Conservation (phyloP, 2,113 vertebrate genomes). For the Mormyrus iriodes region DNA sequence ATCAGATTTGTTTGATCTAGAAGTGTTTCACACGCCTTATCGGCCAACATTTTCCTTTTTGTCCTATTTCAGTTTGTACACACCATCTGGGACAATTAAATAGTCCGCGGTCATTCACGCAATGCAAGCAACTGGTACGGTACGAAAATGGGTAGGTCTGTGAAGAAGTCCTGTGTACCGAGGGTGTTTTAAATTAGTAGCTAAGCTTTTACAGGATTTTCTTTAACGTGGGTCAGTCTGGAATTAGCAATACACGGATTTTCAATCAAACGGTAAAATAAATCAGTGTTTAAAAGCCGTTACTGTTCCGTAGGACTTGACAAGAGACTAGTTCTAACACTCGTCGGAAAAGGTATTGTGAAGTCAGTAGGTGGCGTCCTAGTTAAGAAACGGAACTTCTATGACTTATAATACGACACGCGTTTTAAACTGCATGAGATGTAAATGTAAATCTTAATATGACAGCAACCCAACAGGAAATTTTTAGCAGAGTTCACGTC, state of each 20-base stretch:
- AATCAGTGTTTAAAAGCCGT: not conserved
- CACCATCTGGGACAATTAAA: slow-evolving; percentile 8
- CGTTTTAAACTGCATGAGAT: not conserved
- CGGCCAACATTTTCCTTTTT: not conserved
- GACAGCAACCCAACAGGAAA: no score
- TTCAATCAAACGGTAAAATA: not conserved
- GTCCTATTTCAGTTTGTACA: not conserved
- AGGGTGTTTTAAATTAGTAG: not conserved
- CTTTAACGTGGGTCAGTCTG: not conserved
- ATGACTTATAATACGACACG: not conserved
- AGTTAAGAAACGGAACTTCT: not conserved
- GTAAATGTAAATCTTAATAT: not conserved
- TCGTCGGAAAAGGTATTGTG: not conserved
- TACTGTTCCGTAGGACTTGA: not conserved
- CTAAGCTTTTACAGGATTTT: not conserved
- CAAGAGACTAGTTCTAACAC: not conserved
- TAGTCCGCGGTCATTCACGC: not conserved
- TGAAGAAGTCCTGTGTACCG: not conserved
- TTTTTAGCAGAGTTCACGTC: not conserved
- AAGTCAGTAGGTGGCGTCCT: not conserved
- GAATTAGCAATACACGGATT: not conserved
- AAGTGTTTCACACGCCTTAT: not conserved
- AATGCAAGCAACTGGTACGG: not conserved
- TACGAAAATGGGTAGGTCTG: not conserved
- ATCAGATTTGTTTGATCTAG: not conserved